Base-by-base conservation (phyloP, 2,113 vertebrate genomes). In the Beaufortia kweichowensis region DNA sequence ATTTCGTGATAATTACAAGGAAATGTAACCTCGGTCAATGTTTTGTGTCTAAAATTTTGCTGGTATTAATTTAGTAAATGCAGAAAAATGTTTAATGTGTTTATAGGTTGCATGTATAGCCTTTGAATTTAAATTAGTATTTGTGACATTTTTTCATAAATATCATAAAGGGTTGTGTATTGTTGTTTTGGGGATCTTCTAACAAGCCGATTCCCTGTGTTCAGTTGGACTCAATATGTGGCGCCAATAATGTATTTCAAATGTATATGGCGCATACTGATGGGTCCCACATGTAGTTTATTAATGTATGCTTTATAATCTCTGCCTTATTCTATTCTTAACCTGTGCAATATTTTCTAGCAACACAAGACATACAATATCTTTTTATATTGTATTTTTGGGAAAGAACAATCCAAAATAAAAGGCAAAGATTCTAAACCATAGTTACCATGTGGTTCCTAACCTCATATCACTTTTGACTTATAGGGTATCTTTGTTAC, bases 401-500 rank as follows among this genome's bases (percentile, higher is more conserved):
- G 53, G 55, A 63, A 50, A 29, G 24, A 24, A 60, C 60, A 57
- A 55, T 74, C 59, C 79, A 75, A 78, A 57, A 78, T 60, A 67
- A 86, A 92, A 92, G 92, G 91, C 92, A 92, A 92, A 92, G 91
- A 92, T 92, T 92, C 89, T 91, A 93, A 92, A 91, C 89, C 88
- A 91, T 91, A 86, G 80, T 82, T 78, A 84, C 82, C 78, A 77
- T 92, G 90, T 92, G 88, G 91, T 90, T 95, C 95, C 97, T 99
- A 99, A 99, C 95, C 85, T 93, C 95, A 89, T 98, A 94, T 98
- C 96, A 96, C 91, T 98, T 99, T 96, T 98, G 95, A 98, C 95
- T 95, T 97, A 97, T 98, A 99, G 97, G 97, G 97, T 96, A 99
- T 99, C 96, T 99, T 99, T 98, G 97, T 99, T 95, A 99, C 97